Evolutionary conservation across 2,888 invertebrate species (phyloP).

Genomic region (Acrobasis repandana): DNA sequence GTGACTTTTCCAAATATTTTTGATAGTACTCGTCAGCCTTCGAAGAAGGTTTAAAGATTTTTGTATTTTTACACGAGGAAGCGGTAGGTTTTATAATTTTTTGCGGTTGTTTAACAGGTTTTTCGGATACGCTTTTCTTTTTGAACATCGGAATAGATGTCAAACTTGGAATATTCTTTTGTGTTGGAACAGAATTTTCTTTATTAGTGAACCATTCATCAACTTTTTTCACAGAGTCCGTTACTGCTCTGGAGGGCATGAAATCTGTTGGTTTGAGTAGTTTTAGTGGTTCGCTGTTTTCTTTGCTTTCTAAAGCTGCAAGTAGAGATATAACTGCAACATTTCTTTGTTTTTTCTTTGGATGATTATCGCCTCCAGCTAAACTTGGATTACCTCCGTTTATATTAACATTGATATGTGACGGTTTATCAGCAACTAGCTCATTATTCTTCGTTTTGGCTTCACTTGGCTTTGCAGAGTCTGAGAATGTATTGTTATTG

Average conservation of each 20-base stretch:
- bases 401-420: neutral
- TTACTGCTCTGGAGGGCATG: slow-evolving; percentile 29
- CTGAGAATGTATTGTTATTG: slow-evolving; percentile 10
- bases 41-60: slow-evolving; percentile 16
- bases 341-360: slow-evolving; percentile 42
- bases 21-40: slow-evolving; percentile 13
- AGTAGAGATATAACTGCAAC: slow-evolving; percentile 53
- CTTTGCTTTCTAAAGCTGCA: slow-evolving; percentile 30
- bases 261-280: slow-evolving; percentile 45
- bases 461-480: slow-evolving; percentile 11
- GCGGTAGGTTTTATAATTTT: neutral
- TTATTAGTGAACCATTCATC: slow-evolving; percentile 35
- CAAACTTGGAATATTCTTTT: slow-evolving; percentile 22
- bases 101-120: neutral
- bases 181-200: slow-evolving; percentile 6
- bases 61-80: slow-evolving; percentile 9
- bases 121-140: slow-evolving; percentile 29
- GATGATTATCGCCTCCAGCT: neutral
- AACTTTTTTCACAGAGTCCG: slow-evolving; percentile 37
- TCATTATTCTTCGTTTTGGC: slow-evolving; percentile 18
- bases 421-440: neutral
- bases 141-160: slow-evolving; percentile 37
- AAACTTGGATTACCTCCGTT: neutral
- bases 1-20: slow-evolving; percentile 12
- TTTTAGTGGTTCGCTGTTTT: slow-evolving; percentile 27